phyloP scores from a whole-genome alignment of 2,888 invertebrate species.

The Unio pictorum region DNA sequence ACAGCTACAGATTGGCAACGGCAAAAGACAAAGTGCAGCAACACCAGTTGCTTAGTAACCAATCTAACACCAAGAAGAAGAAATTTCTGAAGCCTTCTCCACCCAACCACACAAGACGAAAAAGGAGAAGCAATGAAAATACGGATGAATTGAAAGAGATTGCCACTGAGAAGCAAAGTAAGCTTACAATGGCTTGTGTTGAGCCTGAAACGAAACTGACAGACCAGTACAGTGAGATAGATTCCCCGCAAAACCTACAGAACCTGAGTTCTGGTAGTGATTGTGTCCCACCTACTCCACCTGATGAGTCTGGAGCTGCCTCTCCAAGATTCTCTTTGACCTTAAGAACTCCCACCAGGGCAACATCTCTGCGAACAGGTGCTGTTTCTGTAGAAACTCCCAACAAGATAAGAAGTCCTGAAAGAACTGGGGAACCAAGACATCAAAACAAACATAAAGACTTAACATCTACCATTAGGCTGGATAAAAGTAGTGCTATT shows the following conservation, averaged over 20 bases:
- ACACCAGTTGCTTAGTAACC: background rate
- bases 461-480: too few species aligned
- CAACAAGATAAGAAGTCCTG: too few species aligned
- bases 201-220: background rate
- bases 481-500: too few species aligned
- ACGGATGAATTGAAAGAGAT: conserved; percentile 1
- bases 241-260: conserved; percentile 15
- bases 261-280: conserved; percentile 54
- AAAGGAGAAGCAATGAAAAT: conserved; percentile 18
- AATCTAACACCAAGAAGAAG: conserved; percentile 1
- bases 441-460: too few species aligned
- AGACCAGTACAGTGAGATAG: background rate
- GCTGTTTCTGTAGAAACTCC: too few species aligned
- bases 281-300: conserved; percentile 67
- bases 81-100: background rate
- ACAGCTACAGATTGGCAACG: background rate
- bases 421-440: too few species aligned
- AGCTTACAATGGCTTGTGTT: background rate
- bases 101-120: conserved; percentile 1
- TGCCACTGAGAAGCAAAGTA: background rate
- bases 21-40: conserved; percentile 7
- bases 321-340: too few species aligned
- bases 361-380: too few species aligned
- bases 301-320: conserved; percentile 33
- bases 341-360: too few species aligned